phyloP scores from a whole-genome alignment of 1,140 invertebrate genomes.

The Hirudo medicinalis region DNA sequence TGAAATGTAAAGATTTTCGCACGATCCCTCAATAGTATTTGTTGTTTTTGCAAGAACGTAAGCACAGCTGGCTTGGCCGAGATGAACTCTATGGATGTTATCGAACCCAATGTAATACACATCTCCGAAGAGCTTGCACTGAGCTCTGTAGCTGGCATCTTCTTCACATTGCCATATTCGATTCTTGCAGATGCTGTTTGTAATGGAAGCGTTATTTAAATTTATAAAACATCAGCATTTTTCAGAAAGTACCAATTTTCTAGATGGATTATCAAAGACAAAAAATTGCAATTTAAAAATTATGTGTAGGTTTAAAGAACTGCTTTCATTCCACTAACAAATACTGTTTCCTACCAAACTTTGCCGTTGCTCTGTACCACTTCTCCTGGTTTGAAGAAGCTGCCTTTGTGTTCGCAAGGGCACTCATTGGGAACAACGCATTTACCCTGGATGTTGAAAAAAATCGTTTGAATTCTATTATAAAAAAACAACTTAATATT shows the following conservation, averaged over 20 bases:
- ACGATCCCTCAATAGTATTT: background rate
- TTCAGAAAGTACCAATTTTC: too few relatives aligned
- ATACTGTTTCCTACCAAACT: background rate
- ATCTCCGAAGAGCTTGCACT: slow-evolving; percentile 9
- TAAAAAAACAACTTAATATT: too few relatives aligned
- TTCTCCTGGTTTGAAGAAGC: slow-evolving; percentile 3
- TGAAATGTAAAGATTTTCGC: background rate
- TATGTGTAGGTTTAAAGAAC: too few relatives aligned
- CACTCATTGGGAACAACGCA: background rate
- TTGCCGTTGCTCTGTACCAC: background rate
- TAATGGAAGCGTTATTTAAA: too few relatives aligned
- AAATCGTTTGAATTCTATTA: background rate
- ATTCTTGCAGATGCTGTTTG: background rate
- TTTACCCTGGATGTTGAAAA: background rate
- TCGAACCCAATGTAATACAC: slow-evolving; percentile 6
- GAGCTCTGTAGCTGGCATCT: slow-evolving; percentile 2
- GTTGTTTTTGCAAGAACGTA: background rate
- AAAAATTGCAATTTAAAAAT: too few relatives aligned
- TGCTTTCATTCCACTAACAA: background rate
- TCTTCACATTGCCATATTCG: slow-evolving; percentile 1
- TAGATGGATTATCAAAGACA: too few relatives aligned
- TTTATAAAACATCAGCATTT: too few relatives aligned
- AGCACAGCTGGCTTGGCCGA: slow-evolving; percentile 5
- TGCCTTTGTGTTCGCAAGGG: background rate
- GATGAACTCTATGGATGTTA: slow-evolving; percentile 2